Evolutionary conservation across 2,797 vertebrate genomes (phyloP).

Genomic region (Natrix natrix): DNA sequence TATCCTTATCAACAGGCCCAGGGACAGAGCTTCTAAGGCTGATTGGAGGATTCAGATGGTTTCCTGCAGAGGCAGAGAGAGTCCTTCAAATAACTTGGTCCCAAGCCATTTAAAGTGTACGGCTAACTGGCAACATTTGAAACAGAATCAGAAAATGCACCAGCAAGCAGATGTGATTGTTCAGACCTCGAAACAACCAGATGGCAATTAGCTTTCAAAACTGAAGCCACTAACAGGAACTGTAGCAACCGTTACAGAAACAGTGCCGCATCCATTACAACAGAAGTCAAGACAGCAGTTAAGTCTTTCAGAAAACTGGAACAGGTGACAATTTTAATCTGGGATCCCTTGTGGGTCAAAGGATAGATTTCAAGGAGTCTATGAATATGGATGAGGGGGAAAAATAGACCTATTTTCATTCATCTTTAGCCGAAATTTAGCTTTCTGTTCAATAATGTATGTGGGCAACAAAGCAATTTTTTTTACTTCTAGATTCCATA

Average conservation of each 20-base stretch:
- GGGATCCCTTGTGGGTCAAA: not conserved
- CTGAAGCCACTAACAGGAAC: not conserved
- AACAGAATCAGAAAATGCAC: not conserved
- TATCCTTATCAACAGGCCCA: not conserved
- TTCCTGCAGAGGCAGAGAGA: not conserved
- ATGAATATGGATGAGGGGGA: not conserved
- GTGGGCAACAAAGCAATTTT: not conserved
- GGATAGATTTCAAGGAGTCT: not conserved
- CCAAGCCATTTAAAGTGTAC: not conserved
- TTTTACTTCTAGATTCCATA: not conserved
- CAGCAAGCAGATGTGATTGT: not conserved
- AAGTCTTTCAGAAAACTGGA: not conserved
- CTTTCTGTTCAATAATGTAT: not conserved
- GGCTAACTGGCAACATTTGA: not conserved
- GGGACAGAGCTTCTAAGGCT: not conserved
- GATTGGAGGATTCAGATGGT: not conserved
- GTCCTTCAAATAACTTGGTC: not conserved
- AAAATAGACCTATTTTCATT: not conserved
- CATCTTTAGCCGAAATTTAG: not conserved
- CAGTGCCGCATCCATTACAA: not conserved
- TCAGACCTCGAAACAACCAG: not conserved
- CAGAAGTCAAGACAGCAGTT: not conserved
- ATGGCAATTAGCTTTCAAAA: not conserved
- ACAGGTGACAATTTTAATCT: not conserved
- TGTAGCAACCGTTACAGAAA: not conserved